Base-by-base conservation (phyloP, 2,888 invertebrate species). In the Andrena bicolor region DNA sequence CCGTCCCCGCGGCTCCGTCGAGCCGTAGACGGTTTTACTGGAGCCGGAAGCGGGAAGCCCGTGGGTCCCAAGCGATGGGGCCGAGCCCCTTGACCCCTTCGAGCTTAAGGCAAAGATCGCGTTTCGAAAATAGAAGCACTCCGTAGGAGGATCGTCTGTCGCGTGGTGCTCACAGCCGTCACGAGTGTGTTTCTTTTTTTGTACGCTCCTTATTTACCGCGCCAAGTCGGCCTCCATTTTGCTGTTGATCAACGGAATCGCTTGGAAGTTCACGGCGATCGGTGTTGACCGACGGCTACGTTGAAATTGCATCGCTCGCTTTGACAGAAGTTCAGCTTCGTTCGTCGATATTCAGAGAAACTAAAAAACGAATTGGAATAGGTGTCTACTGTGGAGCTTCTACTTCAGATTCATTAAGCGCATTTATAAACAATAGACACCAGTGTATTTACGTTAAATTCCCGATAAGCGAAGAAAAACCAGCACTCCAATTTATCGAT, bases 1-100 rank as follows among this genome's bases (percentile, higher is more conserved):
- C 77, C 70, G 84, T 82, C 73, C 10, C 10, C 61, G 58, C 79
- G 83, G 69, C 79, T 77, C 71, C 73, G 56, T 65, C 85, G 77
- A 69, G 28, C 81, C 87, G 82, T 76, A 84, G 86, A 85, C 84
- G 83, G 80, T 82, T 86, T 88, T 87, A 88, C 76, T 82, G 70
- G 61, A 76, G 63, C 78, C 89, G 88, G 88, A 88, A 87, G 73
- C 81, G 66, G 51, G 35, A 26, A 28, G 51, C 56, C 71, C 51
- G 48, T 32, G 74, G 74, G 35, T 35, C 41, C 68, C 23, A 20
- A 20, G 20, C n/a, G 20, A 53, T 20, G 41, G 41, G 41, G 16
- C 65, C 65, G 16, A 7, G 26, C 53, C 8, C 58, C 75, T 82
- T 79, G 80, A 81, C 78, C 79, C 81, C 74, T 2, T 49, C n/a